Evolutionary conservation across 1,140 invertebrate species (phyloP).

Genomic region (Drosophila aff.): DNA sequence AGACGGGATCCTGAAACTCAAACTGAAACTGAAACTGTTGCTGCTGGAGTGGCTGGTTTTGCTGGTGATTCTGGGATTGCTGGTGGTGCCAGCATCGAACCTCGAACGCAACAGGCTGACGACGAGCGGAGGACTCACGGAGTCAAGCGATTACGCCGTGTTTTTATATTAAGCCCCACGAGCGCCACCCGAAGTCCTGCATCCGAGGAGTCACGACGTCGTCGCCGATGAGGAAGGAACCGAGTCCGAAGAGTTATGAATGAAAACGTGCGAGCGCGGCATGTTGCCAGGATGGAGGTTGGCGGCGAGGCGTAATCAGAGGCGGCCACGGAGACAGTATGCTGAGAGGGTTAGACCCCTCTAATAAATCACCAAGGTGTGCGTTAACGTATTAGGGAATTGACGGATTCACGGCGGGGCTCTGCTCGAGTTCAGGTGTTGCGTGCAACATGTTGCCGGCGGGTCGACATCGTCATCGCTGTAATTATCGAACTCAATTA

Average conservation of each 20-base stretch:
- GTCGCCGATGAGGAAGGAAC: slow-evolving; percentile 32
- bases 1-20: slow-evolving; percentile 18
- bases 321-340: slow-evolving; percentile 4
- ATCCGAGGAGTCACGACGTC: slow-evolving; percentile 21
- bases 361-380: slow-evolving; percentile 44
- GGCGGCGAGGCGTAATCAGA: slow-evolving; percentile 24
- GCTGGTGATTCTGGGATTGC: slow-evolving; percentile 24
- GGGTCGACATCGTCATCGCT: not conserved
- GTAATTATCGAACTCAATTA: slow-evolving; percentile 81
- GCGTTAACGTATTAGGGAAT: slow-evolving; percentile 20
- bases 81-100: slow-evolving; percentile 26
- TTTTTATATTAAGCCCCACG: slow-evolving; percentile 78
- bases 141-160: slow-evolving; percentile 55
- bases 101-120: slow-evolving; percentile 84
- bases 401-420: slow-evolving; percentile 23
- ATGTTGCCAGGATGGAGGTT: slow-evolving; percentile 17
- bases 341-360: slow-evolving; percentile 3
- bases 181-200: slow-evolving; percentile 47
- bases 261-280: slow-evolving; percentile 59
- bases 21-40: slow-evolving; percentile 31
- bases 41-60: slow-evolving; percentile 18
- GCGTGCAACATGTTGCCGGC: slow-evolving; percentile 45
- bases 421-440: slow-evolving; percentile 36
- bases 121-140: slow-evolving; percentile 80
- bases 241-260: slow-evolving; percentile 69